These are phyloP conservation scores for Chrysogorgia sp. DNA, from an alignment of 92 coral and sea anemone genomes.

Conservation along the genomic window DNA sequence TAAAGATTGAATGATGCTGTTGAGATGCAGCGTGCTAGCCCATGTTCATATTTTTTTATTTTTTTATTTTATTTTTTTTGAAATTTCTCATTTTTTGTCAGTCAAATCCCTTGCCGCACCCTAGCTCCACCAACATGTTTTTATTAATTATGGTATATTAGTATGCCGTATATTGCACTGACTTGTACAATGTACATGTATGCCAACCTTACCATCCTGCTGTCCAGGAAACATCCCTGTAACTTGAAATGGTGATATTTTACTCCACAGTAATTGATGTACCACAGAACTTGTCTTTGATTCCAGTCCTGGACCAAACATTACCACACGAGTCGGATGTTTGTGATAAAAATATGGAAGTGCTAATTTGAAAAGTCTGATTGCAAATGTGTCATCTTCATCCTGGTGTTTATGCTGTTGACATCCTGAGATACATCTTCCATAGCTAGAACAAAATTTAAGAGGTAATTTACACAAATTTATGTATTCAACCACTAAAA, in stretches of 20 bases:
- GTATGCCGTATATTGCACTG: too few species aligned
- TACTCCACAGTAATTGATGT: conserved; percentile 76
- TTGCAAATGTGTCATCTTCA: conserved; percentile 9
- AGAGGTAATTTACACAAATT: neutral
- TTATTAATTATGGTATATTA: too few species aligned
- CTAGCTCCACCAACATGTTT: too few species aligned
- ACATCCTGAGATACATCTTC: conserved; percentile 77
- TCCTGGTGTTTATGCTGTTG: conserved; percentile 10
- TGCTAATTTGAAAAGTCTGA: conserved; percentile 26
- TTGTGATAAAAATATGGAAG: conserved; percentile 64
- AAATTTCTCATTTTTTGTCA: too few species aligned
- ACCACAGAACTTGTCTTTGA: conserved; percentile 83
- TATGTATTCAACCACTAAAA: neutral
- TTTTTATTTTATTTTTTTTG: too few species aligned
- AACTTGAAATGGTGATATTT: conserved; percentile 77
- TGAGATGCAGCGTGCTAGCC: too few species aligned
- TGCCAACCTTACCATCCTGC: conserved; percentile 69
- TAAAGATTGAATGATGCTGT: too few species aligned
- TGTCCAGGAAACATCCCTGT: conserved; percentile 92
- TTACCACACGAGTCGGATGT: conserved; percentile 73
- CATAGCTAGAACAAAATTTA: conserved; percentile 58
- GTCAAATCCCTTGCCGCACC: too few species aligned
- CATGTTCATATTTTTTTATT: too few species aligned
- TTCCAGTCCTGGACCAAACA: conserved; percentile 99
- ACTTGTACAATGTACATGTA: neutral